Percentiles rank a stretch among this genome's conserved stretches.
These are phyloP conservation scores for Ochotona princeps DNA, from an alignment of 2,113 vertebrate genomes.

Conservation along the genomic window DNA sequence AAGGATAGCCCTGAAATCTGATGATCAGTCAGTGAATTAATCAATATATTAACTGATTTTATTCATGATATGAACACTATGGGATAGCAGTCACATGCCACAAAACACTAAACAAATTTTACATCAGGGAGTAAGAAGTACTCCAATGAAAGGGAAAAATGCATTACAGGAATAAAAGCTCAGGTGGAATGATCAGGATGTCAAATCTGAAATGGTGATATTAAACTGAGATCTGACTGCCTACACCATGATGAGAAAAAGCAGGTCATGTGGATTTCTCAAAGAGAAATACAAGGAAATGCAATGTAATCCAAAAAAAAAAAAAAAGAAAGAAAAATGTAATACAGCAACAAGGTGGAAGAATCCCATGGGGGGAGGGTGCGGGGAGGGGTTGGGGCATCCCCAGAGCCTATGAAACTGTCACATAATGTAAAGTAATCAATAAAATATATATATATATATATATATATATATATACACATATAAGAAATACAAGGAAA, in stretches of 20 bases:
- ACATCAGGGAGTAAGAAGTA: not conserved
- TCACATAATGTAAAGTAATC: too few species aligned
- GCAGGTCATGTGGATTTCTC: not conserved
- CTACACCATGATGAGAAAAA: not conserved
- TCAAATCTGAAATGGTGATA: not conserved
- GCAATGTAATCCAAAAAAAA: too few species aligned
- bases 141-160: not conserved
- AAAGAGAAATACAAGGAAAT: too few species aligned
- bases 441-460: too few species aligned
- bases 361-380: too few species aligned
- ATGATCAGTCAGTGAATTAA: not conserved
- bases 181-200: not conserved
- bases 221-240: not conserved
- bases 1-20: not conserved
- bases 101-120: not conserved
- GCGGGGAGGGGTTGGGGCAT: too few species aligned
- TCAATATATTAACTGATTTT: not conserved
- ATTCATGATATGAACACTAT: not conserved
- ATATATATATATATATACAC: too few species aligned
- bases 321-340: too few species aligned
- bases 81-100: rapidly evolving
- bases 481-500: not conserved
- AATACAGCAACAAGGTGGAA: too few species aligned
- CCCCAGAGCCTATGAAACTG: too few species aligned
- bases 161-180: not conserved